Base-by-base conservation (phyloP, 2,113 vertebrate genomes). In the Microtus ochrogaster region DNA sequence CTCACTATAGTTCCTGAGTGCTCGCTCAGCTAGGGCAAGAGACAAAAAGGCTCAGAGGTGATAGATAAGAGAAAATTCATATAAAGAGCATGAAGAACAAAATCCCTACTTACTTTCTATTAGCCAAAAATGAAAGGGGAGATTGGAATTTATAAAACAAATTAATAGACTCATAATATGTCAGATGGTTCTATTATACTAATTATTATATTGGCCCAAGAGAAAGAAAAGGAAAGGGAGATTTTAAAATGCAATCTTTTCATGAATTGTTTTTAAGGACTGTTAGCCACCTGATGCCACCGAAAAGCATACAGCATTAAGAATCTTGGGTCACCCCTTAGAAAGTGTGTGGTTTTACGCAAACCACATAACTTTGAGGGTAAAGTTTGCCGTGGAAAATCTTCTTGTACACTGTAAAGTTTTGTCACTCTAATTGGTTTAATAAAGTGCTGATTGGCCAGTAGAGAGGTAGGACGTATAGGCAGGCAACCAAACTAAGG, bases 91-190 rank as follows among this genome's bases (percentile, higher is more conserved):
- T 52, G 52, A 26, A 55, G 73, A 88, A 65, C 17, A 66, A 77
- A 96, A 90, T 58, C 8, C n/a, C 76, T 82, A 13, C 28, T 93
- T 74, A 22, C 24, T 91, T 96, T 94, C 82, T 70, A 77, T 33
- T 78, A 86, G 39, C 52, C 22, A 76, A 39, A 33, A 83, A 61
- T 30, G 11, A 8, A 3, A 26, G 4, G 21, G 11, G 28, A 90
- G 61, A 91, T 26, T 65, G 72, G 79, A 24, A 89, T 81, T 41
- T 91, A 30, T 58, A 66, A 92, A 44, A 44, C 36, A 63, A 95
- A 90, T 47, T 78, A 74, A 90, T 63, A 77, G 5, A 28, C 79
- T 92, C 63, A 74, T 81, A 86, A 49, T 68, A 55, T 76, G 30
- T 78, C 52, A 90, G 4, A 14, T 61, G 17, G 61, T 36, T 1